These are phyloP conservation scores for Oxyura jamaicensis DNA, from an alignment of 2,113 vertebrate species.

Conservation along the genomic window DNA sequence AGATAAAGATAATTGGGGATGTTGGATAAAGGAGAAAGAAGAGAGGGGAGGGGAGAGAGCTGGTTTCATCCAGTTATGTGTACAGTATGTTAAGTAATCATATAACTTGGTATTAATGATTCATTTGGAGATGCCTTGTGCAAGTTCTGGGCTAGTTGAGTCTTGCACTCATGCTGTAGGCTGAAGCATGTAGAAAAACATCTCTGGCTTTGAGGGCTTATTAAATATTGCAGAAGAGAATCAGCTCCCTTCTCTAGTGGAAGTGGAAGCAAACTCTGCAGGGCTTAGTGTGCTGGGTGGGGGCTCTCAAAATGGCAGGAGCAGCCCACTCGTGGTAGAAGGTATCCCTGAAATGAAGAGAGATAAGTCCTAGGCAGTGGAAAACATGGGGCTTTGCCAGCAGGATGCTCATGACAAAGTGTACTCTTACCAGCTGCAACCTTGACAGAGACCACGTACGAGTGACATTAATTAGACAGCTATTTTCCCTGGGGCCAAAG, in stretches of 20 bases:
- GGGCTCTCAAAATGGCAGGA: background rate
- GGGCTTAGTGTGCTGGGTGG: accelerated
- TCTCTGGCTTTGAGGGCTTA: background rate
- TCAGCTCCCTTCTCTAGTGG: background rate
- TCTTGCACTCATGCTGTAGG: conserved; percentile 25
- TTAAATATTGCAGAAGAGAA: background rate
- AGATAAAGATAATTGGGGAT: conserved; percentile 2
- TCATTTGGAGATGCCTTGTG: conserved; percentile 37
- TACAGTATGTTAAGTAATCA: conserved; percentile 36
- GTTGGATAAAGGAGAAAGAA: background rate
- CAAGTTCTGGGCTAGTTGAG: conserved; percentile 28
- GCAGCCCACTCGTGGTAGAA: background rate
- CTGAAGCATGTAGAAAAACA: background rate
- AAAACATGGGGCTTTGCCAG: background rate
- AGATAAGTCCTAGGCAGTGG: background rate
- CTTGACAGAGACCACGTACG: background rate
- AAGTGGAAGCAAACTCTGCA: background rate
- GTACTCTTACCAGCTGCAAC: background rate
- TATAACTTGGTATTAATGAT: conserved; percentile 36
- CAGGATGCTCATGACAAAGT: background rate
- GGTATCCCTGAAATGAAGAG: background rate
- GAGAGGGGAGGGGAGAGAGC: background rate
- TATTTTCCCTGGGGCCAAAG: background rate
- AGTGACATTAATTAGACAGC: background rate
- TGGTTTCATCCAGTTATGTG: conserved; percentile 35